Percentiles rank a stretch among this genome's conserved stretches.
Evolutionary conservation across 2,888 invertebrate genomes (phyloP).

Genomic region (Pelosia muscerda): DNA sequence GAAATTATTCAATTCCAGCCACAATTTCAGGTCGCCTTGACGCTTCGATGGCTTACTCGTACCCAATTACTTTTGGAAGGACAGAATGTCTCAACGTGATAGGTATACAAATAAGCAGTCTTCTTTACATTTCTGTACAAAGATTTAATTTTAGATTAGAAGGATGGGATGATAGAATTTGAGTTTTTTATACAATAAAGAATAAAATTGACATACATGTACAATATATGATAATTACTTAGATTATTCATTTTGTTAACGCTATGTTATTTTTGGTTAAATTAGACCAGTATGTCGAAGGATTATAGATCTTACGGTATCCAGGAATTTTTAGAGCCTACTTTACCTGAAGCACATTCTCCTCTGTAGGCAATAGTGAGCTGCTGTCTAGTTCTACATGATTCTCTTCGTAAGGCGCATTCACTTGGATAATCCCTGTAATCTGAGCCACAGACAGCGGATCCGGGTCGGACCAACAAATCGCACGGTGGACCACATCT

Average conservation of each 20-base stretch:
- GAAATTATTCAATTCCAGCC: slow-evolving; percentile 70
- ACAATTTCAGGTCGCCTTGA: slow-evolving; percentile 66
- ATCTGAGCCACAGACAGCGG: slow-evolving; percentile 92
- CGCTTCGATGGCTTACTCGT: slow-evolving; percentile 67
- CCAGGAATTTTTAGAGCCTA: no score
- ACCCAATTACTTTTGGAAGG: slow-evolving; percentile 74
- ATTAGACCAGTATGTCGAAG: no score
- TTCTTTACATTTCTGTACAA: slow-evolving; percentile 68
- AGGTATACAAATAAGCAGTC: slow-evolving; percentile 64
- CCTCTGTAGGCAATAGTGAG: slow-evolving; percentile 93
- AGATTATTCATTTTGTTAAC: no score
- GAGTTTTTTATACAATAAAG: slow-evolving; percentile 37
- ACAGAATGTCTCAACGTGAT: slow-evolving; percentile 71
- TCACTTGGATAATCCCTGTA: slow-evolving; percentile 93
- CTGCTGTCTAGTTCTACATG: slow-evolving; percentile 91
- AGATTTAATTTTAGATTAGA: slow-evolving; percentile 81
- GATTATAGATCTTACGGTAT: no score
- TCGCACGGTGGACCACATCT: slow-evolving; percentile 93
- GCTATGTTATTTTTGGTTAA: no score
- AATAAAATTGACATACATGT: slow-evolving; percentile 23
- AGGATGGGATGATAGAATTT: slow-evolving; percentile 53
- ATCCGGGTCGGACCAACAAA: slow-evolving; percentile 89
- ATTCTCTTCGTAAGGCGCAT: slow-evolving; percentile 92
- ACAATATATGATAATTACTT: slow-evolving; percentile 2
- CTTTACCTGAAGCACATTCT: slow-evolving; percentile 94